phyloP scores from a whole-genome alignment of 92 coral and sea anemone genomes.

The Pocillopora meandrina region DNA sequence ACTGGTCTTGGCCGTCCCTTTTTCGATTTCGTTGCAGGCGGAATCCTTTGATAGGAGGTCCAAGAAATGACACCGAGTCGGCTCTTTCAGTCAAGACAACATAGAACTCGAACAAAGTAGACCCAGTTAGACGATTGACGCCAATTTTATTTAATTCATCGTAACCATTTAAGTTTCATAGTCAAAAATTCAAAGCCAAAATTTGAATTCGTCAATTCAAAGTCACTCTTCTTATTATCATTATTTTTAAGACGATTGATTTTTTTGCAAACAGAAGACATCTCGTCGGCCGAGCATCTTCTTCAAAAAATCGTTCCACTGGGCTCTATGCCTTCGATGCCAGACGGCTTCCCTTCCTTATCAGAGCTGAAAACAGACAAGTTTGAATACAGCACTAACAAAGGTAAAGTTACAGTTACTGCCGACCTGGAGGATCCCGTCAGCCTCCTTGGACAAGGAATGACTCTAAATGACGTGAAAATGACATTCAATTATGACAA shows the following conservation, averaged over 20 bases:
- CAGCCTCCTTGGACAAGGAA: conserved; percentile 70
- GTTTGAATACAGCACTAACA: conserved; percentile 78
- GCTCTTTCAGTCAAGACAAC: no score
- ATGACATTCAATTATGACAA: conserved; percentile 84
- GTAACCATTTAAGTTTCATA: no score
- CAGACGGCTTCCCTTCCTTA: conserved; percentile 89
- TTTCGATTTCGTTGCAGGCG: no score
- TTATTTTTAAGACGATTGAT: neutral
- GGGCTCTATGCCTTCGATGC: conserved; percentile 82
- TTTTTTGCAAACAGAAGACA: conserved; percentile 42
- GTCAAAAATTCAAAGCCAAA: no score
- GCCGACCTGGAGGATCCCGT: conserved; percentile 90
- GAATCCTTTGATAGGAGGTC: no score
- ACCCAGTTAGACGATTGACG: no score
- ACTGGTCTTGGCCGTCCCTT: no score
- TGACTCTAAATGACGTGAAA: conserved; percentile 67
- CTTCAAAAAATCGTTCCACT: conserved; percentile 77
- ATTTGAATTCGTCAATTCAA: neutral
- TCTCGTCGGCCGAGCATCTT: conserved; percentile 73
- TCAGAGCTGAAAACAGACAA: conserved; percentile 83
- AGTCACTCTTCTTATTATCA: neutral
- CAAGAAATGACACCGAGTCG: no score
- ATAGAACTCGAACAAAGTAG: no score
- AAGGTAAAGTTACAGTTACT: conserved; percentile 78
- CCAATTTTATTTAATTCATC: no score